phyloP scores from a whole-genome alignment of 2,113 vertebrate species.

The Melanerpes formicivorus region DNA sequence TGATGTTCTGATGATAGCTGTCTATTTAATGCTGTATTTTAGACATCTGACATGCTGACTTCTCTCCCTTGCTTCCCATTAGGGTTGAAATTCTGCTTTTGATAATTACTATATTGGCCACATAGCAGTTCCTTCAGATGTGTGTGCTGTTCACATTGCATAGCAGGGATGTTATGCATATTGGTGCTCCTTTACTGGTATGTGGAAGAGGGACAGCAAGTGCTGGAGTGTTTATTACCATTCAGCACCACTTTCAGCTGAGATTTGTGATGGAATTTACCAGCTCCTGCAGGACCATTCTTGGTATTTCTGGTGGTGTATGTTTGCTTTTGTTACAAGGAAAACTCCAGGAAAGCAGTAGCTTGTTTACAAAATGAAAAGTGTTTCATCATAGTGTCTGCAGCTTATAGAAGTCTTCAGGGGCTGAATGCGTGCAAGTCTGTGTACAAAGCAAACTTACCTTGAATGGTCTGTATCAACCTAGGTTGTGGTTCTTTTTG shows the following conservation, averaged over 20 bases:
- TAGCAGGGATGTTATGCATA: background rate
- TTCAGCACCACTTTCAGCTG: background rate
- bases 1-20: background rate
- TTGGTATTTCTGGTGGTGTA: conserved; percentile 5
- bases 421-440: background rate
- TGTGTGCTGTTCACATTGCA: background rate
- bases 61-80: background rate
- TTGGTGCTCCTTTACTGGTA: background rate
- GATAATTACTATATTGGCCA: background rate
- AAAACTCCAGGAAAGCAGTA: conserved; percentile 33
- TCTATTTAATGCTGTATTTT: background rate
- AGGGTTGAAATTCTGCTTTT: conserved; percentile 8
- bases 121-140: background rate
- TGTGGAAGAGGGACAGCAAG: background rate
- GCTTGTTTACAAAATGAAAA: conserved; percentile 48
- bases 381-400: conserved; percentile 54
- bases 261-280: conserved; percentile 30
- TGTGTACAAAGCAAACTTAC: background rate
- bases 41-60: background rate
- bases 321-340: conserved; percentile 61
- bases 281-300: conserved; percentile 30
- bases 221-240: background rate
- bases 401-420: conserved; percentile 24
- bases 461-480: background rate
- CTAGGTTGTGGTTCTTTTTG: background rate